These are phyloP conservation scores for Lasiommata megera DNA, from an alignment of 2,888 invertebrate species.

Conservation along the genomic window DNA sequence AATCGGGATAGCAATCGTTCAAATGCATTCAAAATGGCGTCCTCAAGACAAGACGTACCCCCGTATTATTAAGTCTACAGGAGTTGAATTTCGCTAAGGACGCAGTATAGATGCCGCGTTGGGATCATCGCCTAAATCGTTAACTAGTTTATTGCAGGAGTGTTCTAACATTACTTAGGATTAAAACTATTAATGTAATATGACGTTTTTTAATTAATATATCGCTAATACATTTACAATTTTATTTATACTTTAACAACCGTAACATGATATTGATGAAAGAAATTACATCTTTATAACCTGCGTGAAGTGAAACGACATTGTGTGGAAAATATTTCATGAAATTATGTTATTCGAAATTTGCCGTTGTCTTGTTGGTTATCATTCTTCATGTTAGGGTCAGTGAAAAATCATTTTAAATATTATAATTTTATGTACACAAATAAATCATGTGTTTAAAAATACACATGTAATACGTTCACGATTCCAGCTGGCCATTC, in stretches of 20 bases:
- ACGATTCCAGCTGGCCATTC: constrained; percentile 52
- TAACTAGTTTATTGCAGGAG: too few relatives aligned
- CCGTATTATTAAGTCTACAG: too few relatives aligned
- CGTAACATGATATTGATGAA: constrained; percentile 15
- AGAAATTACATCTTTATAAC: not conserved
- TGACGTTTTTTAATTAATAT: constrained; percentile 12
- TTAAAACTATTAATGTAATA: constrained; percentile 7
- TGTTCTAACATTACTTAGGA: not conserved
- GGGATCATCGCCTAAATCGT: too few relatives aligned
- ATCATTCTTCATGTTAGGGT: not conserved
- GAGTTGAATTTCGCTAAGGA: too few relatives aligned
- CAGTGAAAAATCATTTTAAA: constrained; percentile 37
- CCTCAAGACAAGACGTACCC: too few relatives aligned
- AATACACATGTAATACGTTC: constrained; percentile 40
- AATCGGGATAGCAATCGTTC: too few relatives aligned
- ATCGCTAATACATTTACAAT: constrained; percentile 17
- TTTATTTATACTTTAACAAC: constrained; percentile 14
- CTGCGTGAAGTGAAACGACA: not conserved
- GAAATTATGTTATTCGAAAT: not conserved
- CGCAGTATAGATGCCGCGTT: too few relatives aligned
- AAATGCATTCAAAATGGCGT: too few relatives aligned
- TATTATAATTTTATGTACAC: constrained; percentile 59
- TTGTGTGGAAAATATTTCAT: not conserved
- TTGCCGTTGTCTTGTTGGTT: not conserved
- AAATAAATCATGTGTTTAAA: constrained; percentile 46